These are phyloP conservation scores for Agrochola litura DNA, from an alignment of 2,888 invertebrate species.

Conservation along the genomic window DNA sequence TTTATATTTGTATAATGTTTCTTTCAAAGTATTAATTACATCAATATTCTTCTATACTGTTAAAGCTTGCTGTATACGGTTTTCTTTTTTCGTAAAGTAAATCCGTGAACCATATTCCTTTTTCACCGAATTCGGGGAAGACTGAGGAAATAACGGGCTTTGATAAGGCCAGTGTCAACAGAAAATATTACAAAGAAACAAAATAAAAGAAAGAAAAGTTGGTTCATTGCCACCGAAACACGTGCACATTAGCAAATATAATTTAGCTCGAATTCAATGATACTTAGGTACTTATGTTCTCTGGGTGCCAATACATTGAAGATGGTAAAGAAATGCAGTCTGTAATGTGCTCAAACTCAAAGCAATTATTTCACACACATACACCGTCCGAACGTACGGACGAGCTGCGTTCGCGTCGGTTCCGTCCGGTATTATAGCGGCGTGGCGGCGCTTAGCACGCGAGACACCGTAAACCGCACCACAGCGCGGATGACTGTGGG, in stretches of 20 bases:
- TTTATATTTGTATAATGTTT: not conserved
- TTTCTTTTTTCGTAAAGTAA: not conserved
- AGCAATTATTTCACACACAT: too few species aligned
- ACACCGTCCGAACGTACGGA: too few species aligned
- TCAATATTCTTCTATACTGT: not conserved
- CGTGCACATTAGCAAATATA: not conserved
- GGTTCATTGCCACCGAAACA: too few species aligned
- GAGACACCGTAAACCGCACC: too few species aligned
- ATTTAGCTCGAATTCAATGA: not conserved
- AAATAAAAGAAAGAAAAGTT: not conserved
- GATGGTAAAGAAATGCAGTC: too few species aligned
- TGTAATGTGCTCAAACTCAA: too few species aligned
- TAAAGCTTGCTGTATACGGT: not conserved
- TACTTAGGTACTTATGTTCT: not conserved
- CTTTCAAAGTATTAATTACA: not conserved
- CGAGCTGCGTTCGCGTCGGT: too few species aligned
- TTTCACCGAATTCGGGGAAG: not conserved
- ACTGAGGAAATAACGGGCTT: not conserved
- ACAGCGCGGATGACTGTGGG: not conserved
- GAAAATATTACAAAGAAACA: not conserved
- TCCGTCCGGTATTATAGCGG: too few species aligned
- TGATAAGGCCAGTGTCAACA: not conserved
- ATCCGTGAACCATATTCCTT: not conserved
- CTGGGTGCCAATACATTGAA: too few species aligned
- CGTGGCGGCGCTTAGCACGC: too few species aligned